Evolutionary conservation across 2,113 vertebrate genomes (phyloP).

Genomic region (Leptocoma aspasia): DNA sequence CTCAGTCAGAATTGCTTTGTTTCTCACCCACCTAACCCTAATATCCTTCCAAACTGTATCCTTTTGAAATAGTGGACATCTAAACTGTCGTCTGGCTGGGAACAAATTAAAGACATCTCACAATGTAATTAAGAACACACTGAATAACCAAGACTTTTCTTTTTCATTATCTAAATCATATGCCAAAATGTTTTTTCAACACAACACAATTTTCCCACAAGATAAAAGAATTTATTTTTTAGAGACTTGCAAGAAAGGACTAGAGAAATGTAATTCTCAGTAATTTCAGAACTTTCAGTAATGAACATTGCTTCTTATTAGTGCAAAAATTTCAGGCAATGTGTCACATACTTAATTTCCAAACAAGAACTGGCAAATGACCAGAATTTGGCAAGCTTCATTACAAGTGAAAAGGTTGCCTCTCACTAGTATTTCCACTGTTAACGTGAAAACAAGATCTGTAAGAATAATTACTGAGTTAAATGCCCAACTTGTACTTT

Average conservation of each 20-base stretch:
- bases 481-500: neutral
- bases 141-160: neutral
- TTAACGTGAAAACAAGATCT: slow-evolving; percentile 17
- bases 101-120: neutral
- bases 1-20: neutral
- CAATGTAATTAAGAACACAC: neutral
- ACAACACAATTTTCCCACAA: neutral
- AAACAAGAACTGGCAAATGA: neutral
- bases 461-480: slow-evolving; percentile 7
- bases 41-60: neutral
- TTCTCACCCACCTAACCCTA: neutral
- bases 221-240: neutral
- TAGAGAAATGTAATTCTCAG: neutral
- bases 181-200: neutral
- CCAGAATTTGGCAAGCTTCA: slow-evolving; percentile 18
- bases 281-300: neutral
- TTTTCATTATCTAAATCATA: neutral
- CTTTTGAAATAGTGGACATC: neutral
- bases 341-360: neutral
- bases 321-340: neutral
- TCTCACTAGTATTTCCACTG: neutral
- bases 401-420: neutral
- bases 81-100: neutral
- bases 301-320: neutral
- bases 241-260: neutral